Base-by-base conservation (phyloP, 2,888 invertebrate genomes). In the Gymnosoma rotundatum region DNA sequence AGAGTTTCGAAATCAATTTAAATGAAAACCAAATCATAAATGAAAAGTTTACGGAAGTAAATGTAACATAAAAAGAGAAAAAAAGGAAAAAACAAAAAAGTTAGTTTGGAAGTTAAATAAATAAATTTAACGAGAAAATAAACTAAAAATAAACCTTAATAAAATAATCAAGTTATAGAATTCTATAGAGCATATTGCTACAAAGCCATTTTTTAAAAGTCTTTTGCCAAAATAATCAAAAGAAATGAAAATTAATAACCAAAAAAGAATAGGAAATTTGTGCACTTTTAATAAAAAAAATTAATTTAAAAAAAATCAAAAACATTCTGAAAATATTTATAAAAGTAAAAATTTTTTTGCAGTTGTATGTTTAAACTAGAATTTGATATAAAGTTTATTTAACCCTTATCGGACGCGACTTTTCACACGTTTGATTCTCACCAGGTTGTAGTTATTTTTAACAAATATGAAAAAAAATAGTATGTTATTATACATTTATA, bases 1-100 rank as follows among this genome's bases (percentile, higher is more conserved):
- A 74, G 75, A 75, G 45, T 61, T 75, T 69, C 52, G 54, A 81
- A 78, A 83, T 38, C 76, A 83, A 69, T 73, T 82, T 56, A 64
- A 80, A 73, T 66, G 50, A 21, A 73, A 80, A 81, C 45, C 72
- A 78, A 81, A 81, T 70, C 72, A 83, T 73, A 83, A 83, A 72
- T n/a, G 18, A 70, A 50, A 70, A 36, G 64, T 25, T 73, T 42
- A 78, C 42, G 50, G 14, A 75, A 70, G 69, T 18, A 6, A 70
- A 81, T 60, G 48, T 61, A 66, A 81, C 60, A 52, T 56, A 67
- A 61, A 84, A 78, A 81, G 61, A 78, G 67, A 74, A 73, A 76
- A 82, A 78, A 32, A 56, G 14, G 69, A 70, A 64, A 76, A 74
- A 48, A 72, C 45, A 72, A 69, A 66, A 54, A 70, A 69, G 81